Percentiles rank a stretch among this genome's conserved stretches.
These are phyloP conservation scores for Onychorhynchus coronatus DNA, from an alignment of 2,113 vertebrate genomes.

Conservation along the genomic window DNA sequence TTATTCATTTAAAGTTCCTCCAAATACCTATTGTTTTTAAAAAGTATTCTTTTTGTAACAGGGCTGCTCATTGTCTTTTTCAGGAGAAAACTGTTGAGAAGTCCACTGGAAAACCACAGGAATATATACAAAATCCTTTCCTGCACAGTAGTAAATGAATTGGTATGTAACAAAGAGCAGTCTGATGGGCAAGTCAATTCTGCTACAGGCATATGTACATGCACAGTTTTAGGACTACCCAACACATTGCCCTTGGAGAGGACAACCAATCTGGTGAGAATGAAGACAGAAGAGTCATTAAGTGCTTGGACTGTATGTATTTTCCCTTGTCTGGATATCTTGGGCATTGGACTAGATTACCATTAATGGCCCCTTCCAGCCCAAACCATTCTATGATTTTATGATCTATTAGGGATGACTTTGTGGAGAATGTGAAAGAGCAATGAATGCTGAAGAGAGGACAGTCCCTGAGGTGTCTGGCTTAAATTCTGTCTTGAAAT, in stretches of 20 bases:
- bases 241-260: neutral
- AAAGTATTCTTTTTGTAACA: neutral
- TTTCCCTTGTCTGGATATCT: neutral
- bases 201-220: neutral
- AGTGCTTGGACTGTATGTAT: neutral
- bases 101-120: neutral
- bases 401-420: neutral
- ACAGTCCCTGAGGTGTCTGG: neutral
- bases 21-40: neutral
- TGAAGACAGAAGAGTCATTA: neutral
- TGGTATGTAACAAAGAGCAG: neutral
- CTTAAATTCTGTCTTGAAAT: neutral
- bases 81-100: neutral
- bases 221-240: rapidly evolving
- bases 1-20: neutral
- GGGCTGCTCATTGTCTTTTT: neutral
- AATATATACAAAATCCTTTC: neutral
- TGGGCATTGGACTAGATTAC: neutral
- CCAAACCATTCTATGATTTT: neutral
- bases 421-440: neutral
- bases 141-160: neutral
- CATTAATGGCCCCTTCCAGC: neutral
- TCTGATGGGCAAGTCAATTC: neutral
- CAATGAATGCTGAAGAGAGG: neutral
- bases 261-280: neutral